Evolutionary conservation across 2,888 invertebrate genomes (phyloP).

Genomic region (Trachelus stipa): DNA sequence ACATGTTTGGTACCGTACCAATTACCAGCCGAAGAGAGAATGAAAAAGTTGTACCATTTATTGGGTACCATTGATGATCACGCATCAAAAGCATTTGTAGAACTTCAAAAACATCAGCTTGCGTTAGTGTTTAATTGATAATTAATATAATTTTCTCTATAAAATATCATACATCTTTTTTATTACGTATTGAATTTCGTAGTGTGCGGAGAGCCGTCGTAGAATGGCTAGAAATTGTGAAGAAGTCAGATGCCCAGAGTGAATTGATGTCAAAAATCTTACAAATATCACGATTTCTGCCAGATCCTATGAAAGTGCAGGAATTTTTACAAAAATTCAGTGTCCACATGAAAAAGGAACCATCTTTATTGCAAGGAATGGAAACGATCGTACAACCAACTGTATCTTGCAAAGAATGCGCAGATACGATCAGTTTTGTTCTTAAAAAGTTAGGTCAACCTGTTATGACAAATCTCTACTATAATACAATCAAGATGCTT

Average conservation of each 20-base stretch:
- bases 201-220: slow-evolving; percentile 85
- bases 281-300: slow-evolving; percentile 83
- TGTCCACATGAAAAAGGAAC: slow-evolving; percentile 80
- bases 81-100: slow-evolving; percentile 92
- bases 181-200: slow-evolving; percentile 15
- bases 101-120: slow-evolving; percentile 91
- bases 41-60: slow-evolving; percentile 92
- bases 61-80: slow-evolving; percentile 95
- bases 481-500: slow-evolving; percentile 95
- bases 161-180: not conserved
- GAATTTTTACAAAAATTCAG: slow-evolving; percentile 89
- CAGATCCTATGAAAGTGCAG: slow-evolving; percentile 92
- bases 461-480: slow-evolving; percentile 94
- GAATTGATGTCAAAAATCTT: slow-evolving; percentile 76
- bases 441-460: slow-evolving; percentile 94
- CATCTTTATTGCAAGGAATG: slow-evolving; percentile 80
- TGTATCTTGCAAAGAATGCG: slow-evolving; percentile 94
- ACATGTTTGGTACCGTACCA: slow-evolving; percentile 96
- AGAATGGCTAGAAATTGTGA: slow-evolving; percentile 88
- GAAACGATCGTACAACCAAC: slow-evolving; percentile 89
- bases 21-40: slow-evolving; percentile 84
- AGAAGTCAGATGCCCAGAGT: slow-evolving; percentile 75
- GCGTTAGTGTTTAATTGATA: slow-evolving; percentile 66
- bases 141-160: not conserved
- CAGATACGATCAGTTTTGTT: slow-evolving; percentile 85